Evolutionary conservation across 1,140 invertebrate genomes (phyloP).

Genomic region (Caenorhabditis briggsae): DNA sequence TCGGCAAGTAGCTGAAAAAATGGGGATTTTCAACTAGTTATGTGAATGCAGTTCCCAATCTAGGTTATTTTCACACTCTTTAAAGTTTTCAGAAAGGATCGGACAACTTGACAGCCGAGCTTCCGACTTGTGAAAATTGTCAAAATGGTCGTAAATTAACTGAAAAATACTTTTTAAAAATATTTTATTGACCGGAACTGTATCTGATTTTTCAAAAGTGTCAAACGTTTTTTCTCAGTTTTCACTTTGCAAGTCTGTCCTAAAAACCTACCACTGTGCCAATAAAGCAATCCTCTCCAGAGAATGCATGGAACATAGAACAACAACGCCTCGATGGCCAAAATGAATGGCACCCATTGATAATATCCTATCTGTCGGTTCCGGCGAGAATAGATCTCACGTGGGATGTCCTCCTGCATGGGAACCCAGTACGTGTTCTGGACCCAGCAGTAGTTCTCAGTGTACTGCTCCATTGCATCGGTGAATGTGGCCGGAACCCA

Average conservation of each 20-base stretch:
- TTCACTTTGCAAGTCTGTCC: background rate
- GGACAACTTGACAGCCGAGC: too few relatives aligned
- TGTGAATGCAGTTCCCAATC: background rate
- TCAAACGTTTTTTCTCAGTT: too few relatives aligned
- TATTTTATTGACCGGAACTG: too few relatives aligned
- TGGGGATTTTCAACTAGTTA: background rate
- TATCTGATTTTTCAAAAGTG: too few relatives aligned
- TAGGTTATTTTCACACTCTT: too few relatives aligned
- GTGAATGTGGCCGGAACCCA: conserved; percentile 78
- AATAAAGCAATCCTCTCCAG: conserved; percentile 79
- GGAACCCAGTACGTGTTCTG: conserved; percentile 78
- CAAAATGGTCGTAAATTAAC: too few relatives aligned
- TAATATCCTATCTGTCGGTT: conserved; percentile 79
- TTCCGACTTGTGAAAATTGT: too few relatives aligned
- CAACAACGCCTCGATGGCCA: conserved; percentile 80
- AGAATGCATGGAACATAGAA: conserved; percentile 80
- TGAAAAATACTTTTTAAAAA: too few relatives aligned
- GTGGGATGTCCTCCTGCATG: conserved; percentile 77
- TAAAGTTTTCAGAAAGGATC: too few relatives aligned
- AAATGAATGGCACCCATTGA: conserved; percentile 79
- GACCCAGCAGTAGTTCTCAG: conserved; percentile 77
- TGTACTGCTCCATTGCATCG: conserved; percentile 78
- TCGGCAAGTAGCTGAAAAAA: too few relatives aligned
- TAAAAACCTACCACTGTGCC: conserved; percentile 77
- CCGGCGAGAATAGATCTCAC: conserved; percentile 76